A percentile compares a stretch with the other conserved stretches of the same genome.
These are phyloP conservation scores for Pyrocoelia pectoralis DNA, from an alignment of 2,888 invertebrate genomes.

Conservation along the genomic window DNA sequence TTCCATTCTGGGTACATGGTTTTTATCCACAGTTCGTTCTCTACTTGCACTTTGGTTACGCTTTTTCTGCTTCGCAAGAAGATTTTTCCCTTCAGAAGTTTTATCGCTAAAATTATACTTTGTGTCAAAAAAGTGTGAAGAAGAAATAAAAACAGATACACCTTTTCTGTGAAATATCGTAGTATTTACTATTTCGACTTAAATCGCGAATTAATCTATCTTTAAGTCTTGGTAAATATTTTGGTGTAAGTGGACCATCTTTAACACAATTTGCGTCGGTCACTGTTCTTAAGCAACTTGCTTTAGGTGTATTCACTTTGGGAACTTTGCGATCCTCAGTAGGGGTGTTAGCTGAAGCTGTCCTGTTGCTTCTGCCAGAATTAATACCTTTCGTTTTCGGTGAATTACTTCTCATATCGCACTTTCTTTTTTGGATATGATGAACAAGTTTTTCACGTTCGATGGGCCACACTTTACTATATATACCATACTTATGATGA, in stretches of 20 bases:
- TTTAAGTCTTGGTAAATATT: slow-evolving; percentile 1
- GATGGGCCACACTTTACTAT: slow-evolving; percentile 57
- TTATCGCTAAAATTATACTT: no score
- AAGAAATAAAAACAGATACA: neutral
- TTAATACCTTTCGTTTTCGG: neutral
- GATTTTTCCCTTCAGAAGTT: neutral
- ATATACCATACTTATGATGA: slow-evolving; percentile 61
- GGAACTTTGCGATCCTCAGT: neutral
- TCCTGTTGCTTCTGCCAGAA: neutral
- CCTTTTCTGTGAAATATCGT: neutral
- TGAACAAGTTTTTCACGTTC: slow-evolving; percentile 39
- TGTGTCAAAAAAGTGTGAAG: neutral
- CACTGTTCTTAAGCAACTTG: no score
- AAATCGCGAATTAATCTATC: neutral
- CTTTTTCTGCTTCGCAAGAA: slow-evolving; percentile 4
- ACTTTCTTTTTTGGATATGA: slow-evolving; percentile 15
- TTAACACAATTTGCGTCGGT: neutral
- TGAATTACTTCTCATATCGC: slow-evolving; percentile 4
- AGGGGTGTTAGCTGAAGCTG: neutral
- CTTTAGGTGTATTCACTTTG: neutral
- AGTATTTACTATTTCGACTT: neutral
- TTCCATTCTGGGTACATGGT: neutral
- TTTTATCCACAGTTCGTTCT: neutral
- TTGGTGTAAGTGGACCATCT: neutral
- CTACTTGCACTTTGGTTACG: slow-evolving; percentile 15